These are phyloP conservation scores for Drosophila pseudotalamancana DNA, from an alignment of 2,888 invertebrate genomes.

Conservation along the genomic window DNA sequence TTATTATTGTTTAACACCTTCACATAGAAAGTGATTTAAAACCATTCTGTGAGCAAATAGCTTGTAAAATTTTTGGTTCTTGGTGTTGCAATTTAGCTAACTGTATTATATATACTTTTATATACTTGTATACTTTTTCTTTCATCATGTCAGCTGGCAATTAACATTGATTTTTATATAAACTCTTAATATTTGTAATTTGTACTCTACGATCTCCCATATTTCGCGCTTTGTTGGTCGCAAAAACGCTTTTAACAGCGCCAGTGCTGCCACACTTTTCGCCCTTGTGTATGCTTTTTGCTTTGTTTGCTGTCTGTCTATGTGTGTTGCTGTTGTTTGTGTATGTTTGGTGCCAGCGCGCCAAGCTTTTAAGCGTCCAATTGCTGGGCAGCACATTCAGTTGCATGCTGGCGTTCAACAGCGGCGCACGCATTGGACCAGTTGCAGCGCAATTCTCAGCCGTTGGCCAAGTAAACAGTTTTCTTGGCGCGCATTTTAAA, in stretches of 20 bases:
- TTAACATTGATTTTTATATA: neutral
- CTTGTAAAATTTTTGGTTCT: too few species aligned
- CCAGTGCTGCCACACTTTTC: constrained; percentile 29
- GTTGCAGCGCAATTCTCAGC: neutral
- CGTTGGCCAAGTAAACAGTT: constrained; percentile 12
- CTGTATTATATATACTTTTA: neutral
- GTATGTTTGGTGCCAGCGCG: constrained; percentile 33
- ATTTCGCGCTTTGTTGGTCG: neutral
- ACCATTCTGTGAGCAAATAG: too few species aligned
- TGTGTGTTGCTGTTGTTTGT: neutral
- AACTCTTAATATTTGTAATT: neutral
- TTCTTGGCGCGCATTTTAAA: constrained; percentile 69
- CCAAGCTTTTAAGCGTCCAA: constrained; percentile 45
- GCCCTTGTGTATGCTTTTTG: neutral
- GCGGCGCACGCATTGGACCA: constrained; percentile 30
- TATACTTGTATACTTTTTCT: too few species aligned
- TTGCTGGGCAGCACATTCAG: constrained; percentile 27
- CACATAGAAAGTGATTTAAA: too few species aligned
- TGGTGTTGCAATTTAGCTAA: too few species aligned
- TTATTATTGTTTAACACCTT: too few species aligned
- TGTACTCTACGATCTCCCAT: neutral
- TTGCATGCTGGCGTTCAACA: constrained; percentile 63
- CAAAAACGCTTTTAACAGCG: constrained; percentile 32
- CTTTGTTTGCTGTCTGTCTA: neutral
- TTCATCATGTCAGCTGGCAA: neutral